Evolutionary conservation across 2,888 invertebrate species (phyloP).

Genomic region (Argyra leucocephala): DNA sequence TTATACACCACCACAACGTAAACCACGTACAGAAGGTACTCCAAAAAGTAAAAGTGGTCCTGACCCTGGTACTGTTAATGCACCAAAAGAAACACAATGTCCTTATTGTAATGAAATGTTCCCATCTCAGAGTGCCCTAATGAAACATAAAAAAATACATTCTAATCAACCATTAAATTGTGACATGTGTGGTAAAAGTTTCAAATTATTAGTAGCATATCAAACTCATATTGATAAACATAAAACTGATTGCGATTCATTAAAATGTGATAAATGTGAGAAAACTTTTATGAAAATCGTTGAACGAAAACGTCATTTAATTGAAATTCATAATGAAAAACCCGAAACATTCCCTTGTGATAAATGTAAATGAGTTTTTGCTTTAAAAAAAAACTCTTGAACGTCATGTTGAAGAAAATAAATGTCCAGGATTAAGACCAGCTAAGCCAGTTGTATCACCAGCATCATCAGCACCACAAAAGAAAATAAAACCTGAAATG

Average conservation of each 20-base stretch:
- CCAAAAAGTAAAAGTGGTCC: constrained; percentile 20
- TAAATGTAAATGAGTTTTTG: constrained; percentile 39
- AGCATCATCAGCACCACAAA: constrained; percentile 1
- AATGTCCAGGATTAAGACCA: constrained; percentile 24
- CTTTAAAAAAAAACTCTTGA: constrained; percentile 33
- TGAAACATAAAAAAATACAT: constrained; percentile 46
- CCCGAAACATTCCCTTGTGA: constrained; percentile 35
- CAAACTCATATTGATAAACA: constrained; percentile 44
- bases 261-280: constrained; percentile 31
- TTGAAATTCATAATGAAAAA: constrained; percentile 33
- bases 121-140: constrained; percentile 45
- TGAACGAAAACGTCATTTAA: constrained; percentile 37
- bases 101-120: constrained; percentile 46
- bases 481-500: constrained; percentile 22
- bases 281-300: constrained; percentile 34
- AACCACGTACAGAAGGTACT: constrained; percentile 9
- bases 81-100: constrained; percentile 32
- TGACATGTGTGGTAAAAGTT: constrained; percentile 41
- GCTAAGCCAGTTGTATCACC: constrained; percentile 13
- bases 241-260: constrained; percentile 29
- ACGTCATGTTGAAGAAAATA: constrained; percentile 31
- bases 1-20: constrained; percentile 21
- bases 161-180: constrained; percentile 39
- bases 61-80: constrained; percentile 26
- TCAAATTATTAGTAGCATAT: constrained; percentile 42